phyloP scores from a whole-genome alignment of 2,888 invertebrate genomes.

The Amphimallon solstitiale region DNA sequence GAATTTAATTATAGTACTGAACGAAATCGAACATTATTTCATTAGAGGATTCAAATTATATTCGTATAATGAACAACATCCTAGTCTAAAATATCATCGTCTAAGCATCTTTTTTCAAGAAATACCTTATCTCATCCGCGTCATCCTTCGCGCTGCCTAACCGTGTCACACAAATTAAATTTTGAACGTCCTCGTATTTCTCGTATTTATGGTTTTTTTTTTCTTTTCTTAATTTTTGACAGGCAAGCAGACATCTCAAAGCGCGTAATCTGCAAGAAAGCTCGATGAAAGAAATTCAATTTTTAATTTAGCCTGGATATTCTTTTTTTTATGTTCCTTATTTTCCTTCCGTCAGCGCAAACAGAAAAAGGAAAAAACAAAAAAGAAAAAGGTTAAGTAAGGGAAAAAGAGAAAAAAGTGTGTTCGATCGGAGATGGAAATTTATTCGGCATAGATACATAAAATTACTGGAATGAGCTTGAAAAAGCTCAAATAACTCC shows the following conservation, averaged over 20 bases:
- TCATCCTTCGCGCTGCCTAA: no score
- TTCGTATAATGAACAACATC: no score
- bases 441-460: conserved; percentile 39
- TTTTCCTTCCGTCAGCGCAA: neutral
- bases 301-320: conserved; percentile 14
- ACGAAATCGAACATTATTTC: no score
- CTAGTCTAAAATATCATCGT: no score
- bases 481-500: conserved; percentile 17
- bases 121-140: no score
- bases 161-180: conserved; percentile 43
- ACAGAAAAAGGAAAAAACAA: neutral
- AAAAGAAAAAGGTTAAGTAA: neutral
- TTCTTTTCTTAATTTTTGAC: conserved; percentile 5
- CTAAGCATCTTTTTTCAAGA: no score
- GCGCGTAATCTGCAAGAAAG: neutral
- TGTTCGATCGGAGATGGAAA: conserved; percentile 15
- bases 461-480: conserved; percentile 30
- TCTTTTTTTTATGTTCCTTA: conserved; percentile 3
- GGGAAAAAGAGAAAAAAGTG: neutral
- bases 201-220: neutral
- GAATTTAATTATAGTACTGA: no score
- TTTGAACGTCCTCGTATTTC: conserved; percentile 10
- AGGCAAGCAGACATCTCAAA: neutral
- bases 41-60: no score
- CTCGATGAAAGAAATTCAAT: conserved; percentile 7